phyloP scores from a whole-genome alignment of 1,140 invertebrate species.

The Euglossa dilemma region DNA sequence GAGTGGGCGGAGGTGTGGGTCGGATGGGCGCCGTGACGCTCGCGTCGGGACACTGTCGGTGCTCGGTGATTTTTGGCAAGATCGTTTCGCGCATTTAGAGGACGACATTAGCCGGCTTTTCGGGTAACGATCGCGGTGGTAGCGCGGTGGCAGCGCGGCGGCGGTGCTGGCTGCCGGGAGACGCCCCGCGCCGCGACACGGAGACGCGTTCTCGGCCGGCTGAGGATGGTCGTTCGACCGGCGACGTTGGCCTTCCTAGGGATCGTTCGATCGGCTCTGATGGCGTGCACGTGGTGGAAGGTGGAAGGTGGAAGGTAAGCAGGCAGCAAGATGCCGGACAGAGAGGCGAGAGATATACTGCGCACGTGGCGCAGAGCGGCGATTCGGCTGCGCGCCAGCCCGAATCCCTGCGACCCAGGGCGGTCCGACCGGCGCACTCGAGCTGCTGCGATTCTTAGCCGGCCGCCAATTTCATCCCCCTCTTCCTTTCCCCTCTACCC shows the following conservation, averaged over 20 bases:
- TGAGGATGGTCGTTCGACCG: background rate
- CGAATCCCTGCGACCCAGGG: slow-evolving; percentile 29
- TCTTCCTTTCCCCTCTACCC: slow-evolving; percentile 11
- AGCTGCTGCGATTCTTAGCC: slow-evolving; percentile 37
- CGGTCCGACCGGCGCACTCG: slow-evolving; percentile 25
- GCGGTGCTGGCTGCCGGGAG: slow-evolving; percentile 28
- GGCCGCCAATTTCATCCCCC: slow-evolving; percentile 33
- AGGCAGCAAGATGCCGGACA: background rate
- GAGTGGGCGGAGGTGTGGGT: slow-evolving; percentile 5
- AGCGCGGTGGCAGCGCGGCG: slow-evolving; percentile 9
- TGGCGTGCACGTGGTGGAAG: background rate
- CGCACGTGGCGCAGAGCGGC: slow-evolving; percentile 37
- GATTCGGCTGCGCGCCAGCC: slow-evolving; percentile 34
- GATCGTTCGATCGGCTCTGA: background rate
- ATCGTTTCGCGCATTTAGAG: slow-evolving; percentile 44
- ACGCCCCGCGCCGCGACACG: slow-evolving; percentile 16
- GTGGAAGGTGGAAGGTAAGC: background rate
- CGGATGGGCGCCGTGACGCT: slow-evolving; percentile 51
- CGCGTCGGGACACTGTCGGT: slow-evolving; percentile 32
- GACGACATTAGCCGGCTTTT: slow-evolving; percentile 58
- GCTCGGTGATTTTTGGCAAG: slow-evolving; percentile 59
- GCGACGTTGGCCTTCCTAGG: background rate
- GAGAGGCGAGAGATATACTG: background rate
- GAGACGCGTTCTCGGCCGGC: background rate
- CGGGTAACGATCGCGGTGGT: slow-evolving; percentile 58